Conservation (phyloP, 2,888 invertebrate species). For the Spisula subtruncata region DNA sequence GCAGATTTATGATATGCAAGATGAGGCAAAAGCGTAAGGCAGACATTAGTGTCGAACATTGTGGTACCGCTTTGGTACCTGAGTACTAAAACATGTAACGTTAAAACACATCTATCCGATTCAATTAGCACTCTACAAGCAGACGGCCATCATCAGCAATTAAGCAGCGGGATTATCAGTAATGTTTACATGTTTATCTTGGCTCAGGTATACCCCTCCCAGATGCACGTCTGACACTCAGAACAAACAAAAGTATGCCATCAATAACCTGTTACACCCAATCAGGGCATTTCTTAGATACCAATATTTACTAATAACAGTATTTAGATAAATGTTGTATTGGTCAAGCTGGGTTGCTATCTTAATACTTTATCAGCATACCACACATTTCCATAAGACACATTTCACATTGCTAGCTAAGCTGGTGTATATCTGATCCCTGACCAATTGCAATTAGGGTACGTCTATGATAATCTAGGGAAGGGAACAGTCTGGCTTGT, state of each 20-base stretch:
- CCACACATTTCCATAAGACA: conserved; percentile 5
- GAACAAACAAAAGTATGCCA: not conserved
- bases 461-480: too few species aligned
- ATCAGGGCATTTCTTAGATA: conserved; percentile 39
- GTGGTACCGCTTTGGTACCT: not conserved
- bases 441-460: conserved; percentile 20
- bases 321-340: conserved; percentile 45
- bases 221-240: not conserved
- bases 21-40: not conserved
- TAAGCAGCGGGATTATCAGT: not conserved
- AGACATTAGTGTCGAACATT: not conserved
- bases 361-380: not conserved
- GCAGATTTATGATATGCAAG: not conserved
- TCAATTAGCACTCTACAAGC: not conserved
- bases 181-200: conserved; percentile 12
- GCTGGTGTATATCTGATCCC: not conserved
- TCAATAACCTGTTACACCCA: not conserved
- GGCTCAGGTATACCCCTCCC: not conserved
- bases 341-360: not conserved
- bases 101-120: not conserved
- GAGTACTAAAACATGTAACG: too few species aligned
- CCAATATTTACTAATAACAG: conserved; percentile 46
- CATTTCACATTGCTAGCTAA: conserved; percentile 2
- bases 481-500: not conserved
- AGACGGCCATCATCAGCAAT: not conserved